A percentile compares a stretch with the other conserved stretches of the same genome.
phyloP scores from a whole-genome alignment of 1,140 invertebrate species.

The Matsumurasca onukii region DNA sequence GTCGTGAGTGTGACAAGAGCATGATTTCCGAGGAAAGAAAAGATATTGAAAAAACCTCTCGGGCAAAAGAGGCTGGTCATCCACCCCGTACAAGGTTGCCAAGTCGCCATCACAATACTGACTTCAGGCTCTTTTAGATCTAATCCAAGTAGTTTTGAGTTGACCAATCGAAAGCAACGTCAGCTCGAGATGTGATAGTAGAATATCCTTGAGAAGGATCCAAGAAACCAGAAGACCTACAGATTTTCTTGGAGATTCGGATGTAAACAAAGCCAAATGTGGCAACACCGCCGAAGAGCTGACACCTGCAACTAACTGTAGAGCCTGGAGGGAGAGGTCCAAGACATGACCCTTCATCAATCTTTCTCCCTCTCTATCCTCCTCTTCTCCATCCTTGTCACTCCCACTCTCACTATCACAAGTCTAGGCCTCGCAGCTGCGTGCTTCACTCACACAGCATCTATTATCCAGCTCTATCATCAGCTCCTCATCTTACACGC shows the following conservation, averaged over 20 bases:
- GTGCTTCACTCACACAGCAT: not conserved
- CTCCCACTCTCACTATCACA: not conserved
- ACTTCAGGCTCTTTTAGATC: too few species aligned
- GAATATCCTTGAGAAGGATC: too few species aligned
- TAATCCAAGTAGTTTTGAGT: too few species aligned
- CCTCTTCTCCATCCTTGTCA: not conserved
- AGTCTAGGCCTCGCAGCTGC: not conserved
- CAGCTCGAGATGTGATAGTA: too few species aligned
- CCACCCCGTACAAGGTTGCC: slow-evolving; percentile 11
- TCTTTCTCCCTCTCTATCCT: not conserved
- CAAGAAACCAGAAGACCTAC: too few species aligned
- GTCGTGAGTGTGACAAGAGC: slow-evolving; percentile 18
- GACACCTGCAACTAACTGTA: slow-evolving; percentile 13
- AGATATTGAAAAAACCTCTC: not conserved
- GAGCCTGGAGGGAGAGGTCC: slow-evolving; percentile 8
- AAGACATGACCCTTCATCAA: slow-evolving; percentile 26
- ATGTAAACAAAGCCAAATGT: slow-evolving; percentile 12
- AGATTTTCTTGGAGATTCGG: not conserved
- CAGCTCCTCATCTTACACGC: not conserved
- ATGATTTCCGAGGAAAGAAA: slow-evolving; percentile 23
- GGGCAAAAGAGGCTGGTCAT: slow-evolving; percentile 20
- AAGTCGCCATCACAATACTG: not conserved
- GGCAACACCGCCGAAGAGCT: slow-evolving; percentile 7
- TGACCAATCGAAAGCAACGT: too few species aligned
- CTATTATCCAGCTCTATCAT: not conserved